A percentile compares a stretch with the other conserved stretches of the same genome.
Conservation (phyloP, 2,797 vertebrate genomes). For the Acrossocheilus fasciatus region DNA sequence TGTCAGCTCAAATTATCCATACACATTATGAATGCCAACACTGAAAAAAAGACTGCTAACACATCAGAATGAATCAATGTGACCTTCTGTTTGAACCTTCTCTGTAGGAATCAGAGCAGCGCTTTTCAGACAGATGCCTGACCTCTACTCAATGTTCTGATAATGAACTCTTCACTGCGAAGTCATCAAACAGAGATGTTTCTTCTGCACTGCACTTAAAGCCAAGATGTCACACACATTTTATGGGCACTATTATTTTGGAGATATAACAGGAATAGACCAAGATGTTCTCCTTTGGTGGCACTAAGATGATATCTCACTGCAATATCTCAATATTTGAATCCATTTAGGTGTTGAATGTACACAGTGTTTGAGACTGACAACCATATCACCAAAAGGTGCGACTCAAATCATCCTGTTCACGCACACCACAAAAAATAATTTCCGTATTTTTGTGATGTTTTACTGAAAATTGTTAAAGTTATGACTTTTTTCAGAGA, state of each 20-base stretch:
- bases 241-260: constrained; percentile 21
- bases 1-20: constrained; percentile 29
- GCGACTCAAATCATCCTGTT: neutral
- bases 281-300: neutral
- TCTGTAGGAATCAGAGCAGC: neutral
- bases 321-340: constrained; percentile 8
- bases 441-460: neutral
- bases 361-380: neutral
- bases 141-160: constrained; percentile 25
- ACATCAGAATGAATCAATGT: constrained; percentile 24
- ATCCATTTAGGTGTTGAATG: neutral
- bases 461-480: neutral
- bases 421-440: neutral
- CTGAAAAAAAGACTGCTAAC: constrained; percentile 16
- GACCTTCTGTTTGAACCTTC: constrained; percentile 22
- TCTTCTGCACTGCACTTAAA: constrained; percentile 31
- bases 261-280: constrained; percentile 14
- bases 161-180: constrained; percentile 39
- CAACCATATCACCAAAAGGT: neutral
- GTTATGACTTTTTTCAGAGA: neutral
- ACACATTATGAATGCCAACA: neutral
- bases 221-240: constrained; percentile 32
- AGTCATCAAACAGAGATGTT: constrained; percentile 31
- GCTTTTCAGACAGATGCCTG: constrained; percentile 17
- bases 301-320: constrained; percentile 16